phyloP scores from a whole-genome alignment of 2,888 invertebrate species.

The Scaptomyza polygonia region DNA sequence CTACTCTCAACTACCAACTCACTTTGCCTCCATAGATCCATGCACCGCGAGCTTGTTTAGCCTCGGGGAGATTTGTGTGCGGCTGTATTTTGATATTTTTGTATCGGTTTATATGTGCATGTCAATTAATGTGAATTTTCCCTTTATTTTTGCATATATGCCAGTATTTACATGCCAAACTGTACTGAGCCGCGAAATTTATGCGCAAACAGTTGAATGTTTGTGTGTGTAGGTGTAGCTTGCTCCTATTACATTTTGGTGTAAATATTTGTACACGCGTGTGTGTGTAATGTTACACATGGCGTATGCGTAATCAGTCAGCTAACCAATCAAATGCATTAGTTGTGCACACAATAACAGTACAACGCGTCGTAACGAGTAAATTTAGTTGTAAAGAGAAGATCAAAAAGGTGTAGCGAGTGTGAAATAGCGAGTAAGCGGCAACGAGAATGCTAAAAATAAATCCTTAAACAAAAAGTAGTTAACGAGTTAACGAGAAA shows the following conservation, averaged over 20 bases:
- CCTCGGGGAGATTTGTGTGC: not conserved
- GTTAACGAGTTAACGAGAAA: too few relatives aligned
- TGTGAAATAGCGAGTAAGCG: not conserved
- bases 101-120: constrained; percentile 36
- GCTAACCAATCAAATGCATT: constrained; percentile 32
- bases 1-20: not conserved
- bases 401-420: not conserved
- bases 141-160: constrained; percentile 39
- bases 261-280: constrained; percentile 37
- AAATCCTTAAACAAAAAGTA: too few relatives aligned
- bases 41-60: not conserved
- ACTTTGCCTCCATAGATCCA: not conserved
- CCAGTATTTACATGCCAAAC: constrained; percentile 53
- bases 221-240: not conserved
- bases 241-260: constrained; percentile 20
- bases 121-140: constrained; percentile 64
- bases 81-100: constrained; percentile 31
- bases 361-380: too few relatives aligned
- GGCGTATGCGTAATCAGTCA: constrained; percentile 49
- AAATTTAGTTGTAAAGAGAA: not conserved
- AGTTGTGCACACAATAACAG: not conserved
- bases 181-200: constrained; percentile 55
- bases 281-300: constrained; percentile 4
- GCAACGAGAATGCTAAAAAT: too few relatives aligned
- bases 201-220: constrained; percentile 40